These are phyloP conservation scores for Nebria ingens DNA, from an alignment of 1,140 invertebrate genomes.

Conservation along the genomic window DNA sequence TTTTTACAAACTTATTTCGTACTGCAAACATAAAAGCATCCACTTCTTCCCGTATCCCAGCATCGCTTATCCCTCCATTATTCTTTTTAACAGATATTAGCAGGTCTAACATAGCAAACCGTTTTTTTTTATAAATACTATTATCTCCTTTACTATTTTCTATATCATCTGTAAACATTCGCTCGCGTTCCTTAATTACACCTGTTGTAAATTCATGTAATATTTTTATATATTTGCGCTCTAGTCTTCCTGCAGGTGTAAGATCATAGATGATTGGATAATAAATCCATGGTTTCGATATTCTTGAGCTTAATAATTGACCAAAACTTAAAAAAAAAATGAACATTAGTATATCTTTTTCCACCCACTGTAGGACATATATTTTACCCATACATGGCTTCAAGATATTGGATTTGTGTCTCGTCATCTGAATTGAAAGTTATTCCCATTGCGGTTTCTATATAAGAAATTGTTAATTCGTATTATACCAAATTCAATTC, in stretches of 20 bases:
- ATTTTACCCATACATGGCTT: not conserved
- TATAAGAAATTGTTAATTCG: slow-evolving; percentile 36
- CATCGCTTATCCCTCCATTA: slow-evolving; percentile 40
- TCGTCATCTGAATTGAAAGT: not conserved
- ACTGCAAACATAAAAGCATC: slow-evolving; percentile 61
- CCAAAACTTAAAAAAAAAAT: not conserved
- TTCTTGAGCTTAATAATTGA: not conserved
- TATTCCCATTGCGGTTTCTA: slow-evolving; percentile 13
- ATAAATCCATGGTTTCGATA: not conserved
- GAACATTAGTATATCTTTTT: not conserved
- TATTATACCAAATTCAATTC: too few relatives aligned
- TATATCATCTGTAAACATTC: not conserved
- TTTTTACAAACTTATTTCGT: not conserved
- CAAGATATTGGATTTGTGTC: not conserved
- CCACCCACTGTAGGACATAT: not conserved
- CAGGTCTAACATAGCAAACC: slow-evolving; percentile 58
- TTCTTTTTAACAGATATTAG: slow-evolving; percentile 44
- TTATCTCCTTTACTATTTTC: slow-evolving; percentile 10
- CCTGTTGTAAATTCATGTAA: not conserved
- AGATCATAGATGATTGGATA: not conserved
- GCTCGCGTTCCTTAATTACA: not conserved
- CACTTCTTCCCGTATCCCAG: slow-evolving; percentile 62
- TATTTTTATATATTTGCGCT: not conserved
- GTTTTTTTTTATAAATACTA: slow-evolving; percentile 28
- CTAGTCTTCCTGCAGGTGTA: not conserved